phyloP scores from a whole-genome alignment of 2,888 invertebrate genomes.

The Odontothrips loti region DNA sequence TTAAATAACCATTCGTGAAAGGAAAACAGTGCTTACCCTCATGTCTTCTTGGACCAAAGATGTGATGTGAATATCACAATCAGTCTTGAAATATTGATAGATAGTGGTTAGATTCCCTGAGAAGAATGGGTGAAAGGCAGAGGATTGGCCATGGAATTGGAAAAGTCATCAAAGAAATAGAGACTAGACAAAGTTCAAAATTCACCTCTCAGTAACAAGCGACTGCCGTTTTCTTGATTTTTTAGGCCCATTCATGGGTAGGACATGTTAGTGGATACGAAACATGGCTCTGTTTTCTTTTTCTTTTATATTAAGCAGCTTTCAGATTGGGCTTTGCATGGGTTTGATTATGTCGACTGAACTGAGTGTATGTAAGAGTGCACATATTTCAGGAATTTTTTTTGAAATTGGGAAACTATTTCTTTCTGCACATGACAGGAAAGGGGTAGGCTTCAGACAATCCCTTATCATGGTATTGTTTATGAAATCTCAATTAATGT shows the following conservation, averaged over 20 bases:
- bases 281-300: background rate
- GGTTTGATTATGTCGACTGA: background rate
- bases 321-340: background rate
- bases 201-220: background rate
- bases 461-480: background rate
- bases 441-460: background rate
- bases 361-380: background rate
- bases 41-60: conserved; percentile 9
- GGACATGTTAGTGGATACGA: background rate
- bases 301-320: background rate
- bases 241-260: background rate
- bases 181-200: background rate
- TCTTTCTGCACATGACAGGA: background rate
- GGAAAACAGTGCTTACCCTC: background rate
- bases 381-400: background rate
- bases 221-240: background rate
- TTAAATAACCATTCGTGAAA: conserved; percentile 4
- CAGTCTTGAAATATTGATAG: background rate
- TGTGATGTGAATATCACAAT: background rate
- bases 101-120: conserved; percentile 24
- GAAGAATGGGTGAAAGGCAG: background rate
- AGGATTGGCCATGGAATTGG: background rate
- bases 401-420: background rate
- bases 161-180: background rate
- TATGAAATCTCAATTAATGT: conserved; percentile 2